These are phyloP conservation scores for Cephus rjabovi DNA, from an alignment of 2,888 invertebrate genomes.

Conservation along the genomic window DNA sequence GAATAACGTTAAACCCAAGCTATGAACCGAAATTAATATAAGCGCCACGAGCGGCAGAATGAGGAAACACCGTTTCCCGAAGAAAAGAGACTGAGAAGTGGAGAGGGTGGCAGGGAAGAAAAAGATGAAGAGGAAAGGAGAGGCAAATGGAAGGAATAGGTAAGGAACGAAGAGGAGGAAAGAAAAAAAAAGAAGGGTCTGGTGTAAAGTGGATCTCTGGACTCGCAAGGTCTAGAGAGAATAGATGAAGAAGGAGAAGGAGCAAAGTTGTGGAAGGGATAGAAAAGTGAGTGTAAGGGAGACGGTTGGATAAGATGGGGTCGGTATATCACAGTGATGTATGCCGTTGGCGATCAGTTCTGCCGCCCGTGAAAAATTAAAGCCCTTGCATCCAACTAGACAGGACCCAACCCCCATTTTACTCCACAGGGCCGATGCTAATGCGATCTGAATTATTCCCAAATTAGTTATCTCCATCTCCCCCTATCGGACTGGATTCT, in stretches of 20 bases:
- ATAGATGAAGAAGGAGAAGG: not conserved
- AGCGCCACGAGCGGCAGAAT: not conserved
- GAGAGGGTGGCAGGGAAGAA: not conserved
- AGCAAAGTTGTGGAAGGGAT: conserved; percentile 6
- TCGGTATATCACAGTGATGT: conserved; percentile 36
- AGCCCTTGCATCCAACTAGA: conserved; percentile 20
- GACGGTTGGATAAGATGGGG: conserved; percentile 28
- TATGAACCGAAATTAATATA: not conserved
- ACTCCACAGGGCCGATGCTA: not conserved
- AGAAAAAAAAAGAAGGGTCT: not conserved
- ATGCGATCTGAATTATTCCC: conserved; percentile 8
- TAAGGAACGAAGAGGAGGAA: not conserved
- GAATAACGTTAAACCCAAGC: not conserved
- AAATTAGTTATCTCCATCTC: conserved; percentile 5
- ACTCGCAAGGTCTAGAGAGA: not conserved
- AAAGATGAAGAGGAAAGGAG: not conserved
- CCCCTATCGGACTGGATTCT: not conserved
- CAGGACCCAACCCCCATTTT: conserved; percentile 4
- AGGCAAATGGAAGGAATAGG: not conserved
- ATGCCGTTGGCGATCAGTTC: conserved; percentile 30
- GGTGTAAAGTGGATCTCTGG: conserved; percentile 5
- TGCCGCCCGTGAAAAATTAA: conserved; percentile 33
- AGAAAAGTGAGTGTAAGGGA: conserved; percentile 18
- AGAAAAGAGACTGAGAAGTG: not conserved
- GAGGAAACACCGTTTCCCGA: not conserved